These are phyloP conservation scores for Trematomus bernacchii DNA, from an alignment of 2,797 vertebrate genomes.

Conservation along the genomic window DNA sequence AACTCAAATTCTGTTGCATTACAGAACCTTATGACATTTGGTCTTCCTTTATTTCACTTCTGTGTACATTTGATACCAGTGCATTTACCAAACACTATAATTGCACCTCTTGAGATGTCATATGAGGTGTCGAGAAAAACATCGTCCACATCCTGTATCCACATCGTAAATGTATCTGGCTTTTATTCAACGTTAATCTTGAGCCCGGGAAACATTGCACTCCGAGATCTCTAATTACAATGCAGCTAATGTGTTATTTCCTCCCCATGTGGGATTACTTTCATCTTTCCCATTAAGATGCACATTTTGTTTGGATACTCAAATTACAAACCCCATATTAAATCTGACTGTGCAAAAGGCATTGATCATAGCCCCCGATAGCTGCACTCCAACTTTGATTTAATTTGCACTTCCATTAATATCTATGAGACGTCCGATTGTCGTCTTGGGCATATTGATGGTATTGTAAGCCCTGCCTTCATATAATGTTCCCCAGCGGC, in stretches of 20 bases:
- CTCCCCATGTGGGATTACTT: slow-evolving; percentile 82
- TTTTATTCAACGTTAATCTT: slow-evolving; percentile 79
- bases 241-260: slow-evolving; percentile 85
- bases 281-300: slow-evolving; percentile 86
- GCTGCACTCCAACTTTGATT: slow-evolving; percentile 86
- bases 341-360: slow-evolving; percentile 85
- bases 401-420: slow-evolving; percentile 88
- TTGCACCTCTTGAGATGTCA: slow-evolving; percentile 51
- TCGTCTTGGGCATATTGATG: slow-evolving; percentile 87
- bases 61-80: slow-evolving; percentile 25
- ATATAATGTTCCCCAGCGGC: slow-evolving; percentile 86
- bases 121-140: slow-evolving; percentile 63
- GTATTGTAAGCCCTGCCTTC: slow-evolving; percentile 85
- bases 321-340: slow-evolving; percentile 85
- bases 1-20: slow-evolving; percentile 27
- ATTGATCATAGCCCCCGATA: slow-evolving; percentile 86
- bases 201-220: slow-evolving; percentile 77
- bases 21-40: slow-evolving; percentile 10
- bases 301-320: slow-evolving; percentile 87
- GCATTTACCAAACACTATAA: slow-evolving; percentile 38
- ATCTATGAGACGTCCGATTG: slow-evolving; percentile 88
- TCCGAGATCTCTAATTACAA: slow-evolving; percentile 83
- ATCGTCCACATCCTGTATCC: slow-evolving; percentile 65
- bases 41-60: slow-evolving; percentile 9
- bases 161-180: slow-evolving; percentile 66